These are phyloP conservation scores for Melinaea marsaeus DNA, from an alignment of 2,888 invertebrate genomes.

Conservation along the genomic window DNA sequence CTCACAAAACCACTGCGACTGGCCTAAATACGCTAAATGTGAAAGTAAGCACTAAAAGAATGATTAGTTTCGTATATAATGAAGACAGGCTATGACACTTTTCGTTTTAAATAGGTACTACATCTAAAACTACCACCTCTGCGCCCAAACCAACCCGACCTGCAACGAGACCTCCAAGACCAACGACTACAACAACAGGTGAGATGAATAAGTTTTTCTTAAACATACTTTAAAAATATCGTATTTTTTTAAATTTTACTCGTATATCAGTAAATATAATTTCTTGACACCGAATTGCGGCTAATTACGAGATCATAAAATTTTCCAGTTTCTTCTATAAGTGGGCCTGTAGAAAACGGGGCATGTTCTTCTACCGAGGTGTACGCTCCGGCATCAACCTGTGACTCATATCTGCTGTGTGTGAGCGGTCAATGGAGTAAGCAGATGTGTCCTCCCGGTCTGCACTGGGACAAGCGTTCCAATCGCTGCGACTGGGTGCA, in stretches of 20 bases:
- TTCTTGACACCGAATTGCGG: too few species aligned
- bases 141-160: conserved; percentile 52
- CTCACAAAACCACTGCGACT: conserved; percentile 83
- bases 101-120: conserved; percentile 30
- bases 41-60: conserved; percentile 43
- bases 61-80: not conserved
- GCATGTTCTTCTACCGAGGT: conserved; percentile 47
- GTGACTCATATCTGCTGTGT: conserved; percentile 86
- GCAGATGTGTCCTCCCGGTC: conserved; percentile 86
- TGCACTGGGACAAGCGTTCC: conserved; percentile 86
- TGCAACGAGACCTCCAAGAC: conserved; percentile 46
- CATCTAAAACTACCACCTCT: conserved; percentile 46
- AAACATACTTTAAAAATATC: too few species aligned
- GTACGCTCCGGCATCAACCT: conserved; percentile 80
- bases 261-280: too few species aligned
- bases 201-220: conserved; percentile 10
- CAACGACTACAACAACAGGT: conserved; percentile 39
- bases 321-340: conserved; percentile 12
- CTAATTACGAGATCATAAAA: not conserved
- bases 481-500: conserved; percentile 89
- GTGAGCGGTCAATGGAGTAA: conserved; percentile 82
- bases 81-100: conserved; percentile 1
- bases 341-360: conserved; percentile 39
- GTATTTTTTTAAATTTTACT: too few species aligned
- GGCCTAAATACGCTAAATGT: conserved; percentile 87